Evolutionary conservation across 2,888 invertebrate species (phyloP), one percentile per base, ranked within the genome.

Genomic region (Cantharis rufa): DNA sequence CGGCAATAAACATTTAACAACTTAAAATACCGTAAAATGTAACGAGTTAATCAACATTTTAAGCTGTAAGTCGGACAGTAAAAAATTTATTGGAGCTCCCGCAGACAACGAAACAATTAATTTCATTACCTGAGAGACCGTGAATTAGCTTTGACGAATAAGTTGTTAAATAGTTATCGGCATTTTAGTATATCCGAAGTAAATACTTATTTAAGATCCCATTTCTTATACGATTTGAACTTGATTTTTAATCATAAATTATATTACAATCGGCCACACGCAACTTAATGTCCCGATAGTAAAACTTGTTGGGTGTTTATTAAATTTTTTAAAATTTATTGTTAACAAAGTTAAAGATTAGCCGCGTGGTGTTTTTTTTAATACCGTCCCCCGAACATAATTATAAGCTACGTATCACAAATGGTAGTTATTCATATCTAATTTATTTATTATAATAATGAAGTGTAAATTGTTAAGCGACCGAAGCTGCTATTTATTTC

Each of bases 121-220:
- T 82, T 83, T 82, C 80, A 82, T 80, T 82, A 80, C 81, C 81
- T 72, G 76, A 72, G 72, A 78, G 72, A 73, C 74, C 28, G 77
- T 74, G 76, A 75, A 64, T 75, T 72, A 81, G 74, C 81, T 79
- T 79, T 80, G 80, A 80, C 80, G 83, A 85, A 83, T 85, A 84
- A 85, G 85, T 84, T 85, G 84, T 85, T 85, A 85, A 84, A 84
- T 82, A 83, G 84, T 84, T 84, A 85, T 85, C 84, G 84, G 84
- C 83, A 79, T 82, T 84, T 84, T 84, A 82, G 79, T 81, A 82
- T 84, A 84, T 83, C 82, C 82, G 82, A 85, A 85, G 83, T 82
- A 83, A 83, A 81, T 82, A 78, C 79, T 81, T 75, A 71, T 80
- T 81, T 80, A 81, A 78, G 75, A 81, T 80, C 80, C 74, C 78